Conservation (phyloP, 92 coral and sea anemone species). For the Anthopleura xanthogrammica region DNA sequence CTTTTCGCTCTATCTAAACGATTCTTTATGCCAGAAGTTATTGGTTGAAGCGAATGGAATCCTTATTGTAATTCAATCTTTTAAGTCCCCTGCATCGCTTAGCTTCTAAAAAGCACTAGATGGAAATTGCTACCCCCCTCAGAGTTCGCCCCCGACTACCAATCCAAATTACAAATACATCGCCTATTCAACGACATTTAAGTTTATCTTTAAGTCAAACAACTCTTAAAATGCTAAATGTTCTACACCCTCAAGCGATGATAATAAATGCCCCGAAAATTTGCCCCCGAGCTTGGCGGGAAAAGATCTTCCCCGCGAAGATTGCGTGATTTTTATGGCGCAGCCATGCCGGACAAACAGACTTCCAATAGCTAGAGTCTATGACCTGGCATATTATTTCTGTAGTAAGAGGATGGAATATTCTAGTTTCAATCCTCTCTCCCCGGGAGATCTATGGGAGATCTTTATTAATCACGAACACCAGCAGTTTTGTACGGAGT, state of each 20-base stretch:
- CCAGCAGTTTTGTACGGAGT: not conserved
- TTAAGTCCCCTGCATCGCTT: slow-evolving; percentile 35
- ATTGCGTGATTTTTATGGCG: not conserved
- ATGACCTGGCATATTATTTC: slow-evolving; percentile 2
- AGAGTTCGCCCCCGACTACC: slow-evolving; percentile 7
- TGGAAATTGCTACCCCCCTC: slow-evolving; percentile 24
- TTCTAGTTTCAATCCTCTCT: not conserved
- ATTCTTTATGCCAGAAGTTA: not conserved
- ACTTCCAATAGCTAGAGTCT: not conserved
- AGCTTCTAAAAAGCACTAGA: slow-evolving; percentile 13
- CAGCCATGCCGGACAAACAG: not conserved
- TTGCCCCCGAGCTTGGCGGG: not conserved
- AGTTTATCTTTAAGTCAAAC: slow-evolving; percentile 8
- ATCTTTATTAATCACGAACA: not conserved
- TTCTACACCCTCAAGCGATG: slow-evolving; percentile 5
- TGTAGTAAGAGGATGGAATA: not conserved
- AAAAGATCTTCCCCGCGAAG: not conserved
- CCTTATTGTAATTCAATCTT: slow-evolving; percentile 35
- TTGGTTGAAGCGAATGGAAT: slow-evolving; percentile 9
- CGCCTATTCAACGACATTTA: slow-evolving; percentile 8
- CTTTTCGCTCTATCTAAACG: not conserved
- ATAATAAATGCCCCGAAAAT: not conserved
- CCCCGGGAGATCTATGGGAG: not conserved
- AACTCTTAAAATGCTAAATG: not conserved
- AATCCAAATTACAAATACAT: slow-evolving; percentile 11